phyloP scores from a whole-genome alignment of 2,113 vertebrate genomes.

The Amphilophus citrinellus region DNA sequence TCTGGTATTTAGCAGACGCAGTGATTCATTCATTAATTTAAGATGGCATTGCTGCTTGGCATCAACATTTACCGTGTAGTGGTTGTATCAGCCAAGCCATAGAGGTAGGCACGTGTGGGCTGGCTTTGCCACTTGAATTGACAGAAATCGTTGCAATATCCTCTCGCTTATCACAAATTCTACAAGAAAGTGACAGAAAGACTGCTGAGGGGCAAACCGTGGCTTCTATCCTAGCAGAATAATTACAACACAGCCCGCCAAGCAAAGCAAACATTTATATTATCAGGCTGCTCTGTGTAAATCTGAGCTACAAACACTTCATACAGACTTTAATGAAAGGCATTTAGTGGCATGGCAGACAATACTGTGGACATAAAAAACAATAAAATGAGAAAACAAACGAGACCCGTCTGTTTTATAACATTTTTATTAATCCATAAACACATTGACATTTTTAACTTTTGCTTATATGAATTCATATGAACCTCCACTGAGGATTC shows the following conservation, averaged over 20 bases:
- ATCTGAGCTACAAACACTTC: neutral
- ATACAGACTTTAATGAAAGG: neutral
- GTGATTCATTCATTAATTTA: neutral
- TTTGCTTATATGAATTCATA: neutral
- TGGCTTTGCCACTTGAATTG: neutral
- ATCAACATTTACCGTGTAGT: neutral
- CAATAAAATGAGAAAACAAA: slow-evolving; percentile 5
- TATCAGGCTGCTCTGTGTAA: neutral
- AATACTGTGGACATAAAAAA: neutral
- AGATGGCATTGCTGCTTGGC: neutral
- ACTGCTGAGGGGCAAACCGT: neutral
- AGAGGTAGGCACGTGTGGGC: neutral
- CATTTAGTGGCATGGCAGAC: neutral
- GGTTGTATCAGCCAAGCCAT: neutral
- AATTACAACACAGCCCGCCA: neutral
- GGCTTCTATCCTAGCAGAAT: neutral
- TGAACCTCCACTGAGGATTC: neutral
- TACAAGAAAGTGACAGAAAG: neutral
- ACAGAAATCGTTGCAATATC: neutral
- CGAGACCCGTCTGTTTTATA: neutral
- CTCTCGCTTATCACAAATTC: neutral
- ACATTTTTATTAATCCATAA: neutral
- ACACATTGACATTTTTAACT: neutral
- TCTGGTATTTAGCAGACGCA: neutral
- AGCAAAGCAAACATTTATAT: slow-evolving; percentile 15